Conservation (phyloP, 2,888 invertebrate genomes). For the Romanomermis culicivorax region DNA sequence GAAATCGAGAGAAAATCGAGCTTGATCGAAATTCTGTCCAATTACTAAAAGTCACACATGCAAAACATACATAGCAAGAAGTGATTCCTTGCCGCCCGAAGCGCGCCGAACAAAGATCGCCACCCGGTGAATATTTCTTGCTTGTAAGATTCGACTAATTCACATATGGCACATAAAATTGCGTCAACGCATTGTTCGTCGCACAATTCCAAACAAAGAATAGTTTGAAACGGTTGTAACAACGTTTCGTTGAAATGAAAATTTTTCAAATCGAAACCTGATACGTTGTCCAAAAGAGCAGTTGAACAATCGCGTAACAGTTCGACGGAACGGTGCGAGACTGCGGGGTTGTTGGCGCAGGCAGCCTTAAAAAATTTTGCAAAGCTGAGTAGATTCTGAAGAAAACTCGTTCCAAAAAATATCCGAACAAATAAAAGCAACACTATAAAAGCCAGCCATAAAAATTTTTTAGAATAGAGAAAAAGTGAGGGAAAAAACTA, state of each 20-base stretch:
- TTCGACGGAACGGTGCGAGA: constrained; percentile 64
- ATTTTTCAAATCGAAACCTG: constrained; percentile 52
- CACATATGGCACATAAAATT: constrained; percentile 83
- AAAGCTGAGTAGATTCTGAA: too few relatives aligned
- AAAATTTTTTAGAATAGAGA: too few relatives aligned
- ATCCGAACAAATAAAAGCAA: too few relatives aligned
- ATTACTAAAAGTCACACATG: too few relatives aligned
- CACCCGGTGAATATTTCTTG: constrained; percentile 84
- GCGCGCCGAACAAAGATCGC: constrained; percentile 78
- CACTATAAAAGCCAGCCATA: too few relatives aligned
- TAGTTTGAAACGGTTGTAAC: constrained; percentile 68
- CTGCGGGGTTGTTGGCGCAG: constrained; percentile 63
- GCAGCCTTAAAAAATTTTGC: constrained; percentile 44
- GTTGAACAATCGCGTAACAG: constrained; percentile 79
- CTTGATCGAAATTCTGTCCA: too few relatives aligned
- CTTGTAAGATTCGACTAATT: constrained; percentile 79
- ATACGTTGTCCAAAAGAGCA: constrained; percentile 54
- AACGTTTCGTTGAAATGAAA: constrained; percentile 87
- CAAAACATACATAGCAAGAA: too few relatives aligned
- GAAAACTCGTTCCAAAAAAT: too few relatives aligned
- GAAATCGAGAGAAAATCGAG: too few relatives aligned
- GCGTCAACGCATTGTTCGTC: constrained; percentile 71
- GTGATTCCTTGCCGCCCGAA: constrained; percentile 48
- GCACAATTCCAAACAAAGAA: constrained; percentile 72
- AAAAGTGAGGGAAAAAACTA: too few relatives aligned